Evolutionary conservation across 1,140 invertebrate genomes (phyloP).

Genomic region (Orius laevigatus): DNA sequence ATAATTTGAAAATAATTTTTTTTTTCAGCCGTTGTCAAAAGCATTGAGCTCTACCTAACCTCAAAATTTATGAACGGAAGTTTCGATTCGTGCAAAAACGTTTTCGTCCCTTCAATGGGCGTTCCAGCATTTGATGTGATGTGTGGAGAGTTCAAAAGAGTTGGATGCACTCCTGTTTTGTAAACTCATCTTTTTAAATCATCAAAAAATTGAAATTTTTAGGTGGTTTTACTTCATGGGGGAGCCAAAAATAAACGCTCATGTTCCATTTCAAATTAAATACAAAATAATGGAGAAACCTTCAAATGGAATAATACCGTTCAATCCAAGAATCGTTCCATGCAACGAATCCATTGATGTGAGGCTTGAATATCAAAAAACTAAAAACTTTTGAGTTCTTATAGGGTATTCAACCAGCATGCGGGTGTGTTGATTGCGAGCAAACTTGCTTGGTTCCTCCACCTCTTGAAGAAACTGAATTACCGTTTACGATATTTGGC

Average conservation of each 20-base stretch:
- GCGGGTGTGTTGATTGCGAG: slow-evolving; percentile 80
- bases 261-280: slow-evolving; percentile 68
- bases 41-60: slow-evolving; percentile 42
- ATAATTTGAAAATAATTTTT: no score
- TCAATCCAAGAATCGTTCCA: slow-evolving; percentile 42
- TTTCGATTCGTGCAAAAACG: slow-evolving; percentile 68
- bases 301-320: slow-evolving; percentile 35
- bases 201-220: background rate
- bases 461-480: slow-evolving; percentile 42
- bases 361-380: no score
- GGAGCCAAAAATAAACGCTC: slow-evolving; percentile 34
- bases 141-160: slow-evolving; percentile 53
- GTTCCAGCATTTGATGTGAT: slow-evolving; percentile 59
- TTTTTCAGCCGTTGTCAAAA: slow-evolving; percentile 20
- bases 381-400: slow-evolving; percentile 12
- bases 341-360: slow-evolving; percentile 51
- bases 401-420: slow-evolving; percentile 44
- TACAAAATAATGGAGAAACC: slow-evolving; percentile 36
- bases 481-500: slow-evolving; percentile 49
- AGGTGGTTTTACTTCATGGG: slow-evolving; percentile 67
- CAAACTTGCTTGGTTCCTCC: slow-evolving; percentile 56
- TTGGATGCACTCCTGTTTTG: slow-evolving; percentile 39
- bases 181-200: no score
- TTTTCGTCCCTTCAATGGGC: slow-evolving; percentile 60
- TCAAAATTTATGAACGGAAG: slow-evolving; percentile 50